Evolutionary conservation across 2,888 invertebrate genomes (phyloP), one percentile per base, ranked within the genome.

Genomic region (Phyllotreta cruciferae): DNA sequence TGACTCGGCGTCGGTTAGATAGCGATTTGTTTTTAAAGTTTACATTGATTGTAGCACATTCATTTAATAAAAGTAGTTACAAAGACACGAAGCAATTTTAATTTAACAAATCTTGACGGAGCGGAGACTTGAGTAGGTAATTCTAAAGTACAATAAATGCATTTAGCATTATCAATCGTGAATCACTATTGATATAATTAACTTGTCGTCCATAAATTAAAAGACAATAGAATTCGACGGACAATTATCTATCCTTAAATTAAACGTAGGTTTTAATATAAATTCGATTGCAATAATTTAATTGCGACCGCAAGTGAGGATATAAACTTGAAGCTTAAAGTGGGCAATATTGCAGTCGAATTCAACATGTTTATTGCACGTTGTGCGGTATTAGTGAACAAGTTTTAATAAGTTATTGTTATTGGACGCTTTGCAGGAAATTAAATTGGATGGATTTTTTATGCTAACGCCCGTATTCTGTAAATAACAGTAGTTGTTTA

Each of bases 361-460:
- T 24, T 68, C 54, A 71, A 70, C 71, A 73, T 73, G 69, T 72
- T 74, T 74, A 73, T 74, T 72, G 69, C 68, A 65, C 63, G 60
- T 67, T 68, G 69, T 69, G 65, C 68, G 62, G 60, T 72, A 70
- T 69, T 68, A 63, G 60, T 55, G 50, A 60, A 64, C 52, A 45
- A 57, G 53, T 50, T 45, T 58, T 68, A 6, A 24, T 24, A 69
- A 71, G 61, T 68, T 69, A 72, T 71, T 69, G 70, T 70, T 72
- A 73, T 70, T 72, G 69, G 66, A 66, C 68, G 63, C 63, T 42
- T 54, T 56, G 54, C 53, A 63, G 63, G 58, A 64, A 62, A 62
- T 66, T 64, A 62, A 66, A 66, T 63, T 66, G 61, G 61, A 41
- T 57, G 39, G 24, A 60, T 64, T 64, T 61, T 61, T 24, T 41